Evolutionary conservation across 2,797 vertebrate genomes (phyloP).

Genomic region (Cynopterus sphinx): DNA sequence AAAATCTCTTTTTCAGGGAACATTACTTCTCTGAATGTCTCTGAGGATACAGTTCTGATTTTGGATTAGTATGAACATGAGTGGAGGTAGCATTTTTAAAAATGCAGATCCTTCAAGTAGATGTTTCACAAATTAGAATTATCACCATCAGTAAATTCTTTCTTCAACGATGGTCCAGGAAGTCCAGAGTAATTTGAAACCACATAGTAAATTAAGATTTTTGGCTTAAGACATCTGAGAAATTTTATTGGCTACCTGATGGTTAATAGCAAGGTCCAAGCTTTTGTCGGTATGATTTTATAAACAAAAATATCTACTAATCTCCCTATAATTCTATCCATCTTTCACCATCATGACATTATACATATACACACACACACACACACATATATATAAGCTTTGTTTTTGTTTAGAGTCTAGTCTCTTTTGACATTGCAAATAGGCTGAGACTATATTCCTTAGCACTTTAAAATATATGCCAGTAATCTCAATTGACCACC

Average conservation of each 20-base stretch:
- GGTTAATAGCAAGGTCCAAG: not conserved
- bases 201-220: not conserved
- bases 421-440: not conserved
- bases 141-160: not conserved
- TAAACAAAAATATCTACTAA: not conserved
- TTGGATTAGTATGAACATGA: not conserved
- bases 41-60: not conserved
- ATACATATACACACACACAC: not conserved
- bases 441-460: not conserved
- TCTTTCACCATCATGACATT: not conserved
- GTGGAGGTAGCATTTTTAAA: not conserved
- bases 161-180: not conserved
- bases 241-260: not conserved
- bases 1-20: not conserved
- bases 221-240: not conserved
- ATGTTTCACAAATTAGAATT: not conserved
- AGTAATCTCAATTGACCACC: not conserved
- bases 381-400: not conserved
- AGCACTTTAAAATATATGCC: not conserved
- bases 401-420: not conserved
- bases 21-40: not conserved
- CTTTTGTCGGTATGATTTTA: not conserved
- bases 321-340: not conserved
- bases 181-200: not conserved
- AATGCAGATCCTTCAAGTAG: not conserved